Base-by-base conservation (phyloP, 2,113 vertebrate genomes). In the Brachionichthys hirsutus region DNA sequence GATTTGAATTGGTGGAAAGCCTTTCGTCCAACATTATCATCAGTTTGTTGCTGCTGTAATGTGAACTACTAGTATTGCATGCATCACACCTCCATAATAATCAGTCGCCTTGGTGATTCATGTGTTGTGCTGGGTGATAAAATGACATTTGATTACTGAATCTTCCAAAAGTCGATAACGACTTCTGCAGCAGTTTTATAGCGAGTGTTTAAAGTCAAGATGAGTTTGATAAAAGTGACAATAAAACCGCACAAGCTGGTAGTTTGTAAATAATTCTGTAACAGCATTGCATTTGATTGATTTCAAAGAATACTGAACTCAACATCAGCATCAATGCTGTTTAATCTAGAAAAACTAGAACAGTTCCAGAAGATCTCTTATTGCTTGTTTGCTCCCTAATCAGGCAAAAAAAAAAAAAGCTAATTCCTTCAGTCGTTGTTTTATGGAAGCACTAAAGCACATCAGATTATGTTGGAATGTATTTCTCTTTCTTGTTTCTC, bases 71-170 rank as follows among this genome's bases (percentile, higher is more conserved):
- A 49, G 65, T 68, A 41, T 6, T 30, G 24, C 8, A n/a, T n/a
- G n/a, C n/a, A 8, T 30, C 24, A 30, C 24, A 30, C 24, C 51
- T 54, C 54, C 17, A 41, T 49, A 22, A 62, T 42, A 75, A 60
- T 67, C 59, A 62, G 49, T 69, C 36, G 17, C 8, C 24, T 70
- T 22, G 15, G 58, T 44, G 12, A 60, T 36, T 68, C 24, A 40
- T 40, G 19, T 47, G 16, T 58, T 51, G 15, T 35, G 48, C 41
- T 20, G 15, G 54, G 40, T 74, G 66, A 78, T 66, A 46, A 69
- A 77, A 77, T 62, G 3, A 68, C 45, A 73, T 46, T 47, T 73
- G 71, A 75, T 75, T 75, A 60, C 50, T 55, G 58, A 2, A 42
- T 19, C 54, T 45, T 73, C 24, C 35, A 64, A 18, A 59, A 46